These are phyloP conservation scores for Plectrocnemia conspersa DNA, from an alignment of 1,140 invertebrate genomes.

Conservation along the genomic window DNA sequence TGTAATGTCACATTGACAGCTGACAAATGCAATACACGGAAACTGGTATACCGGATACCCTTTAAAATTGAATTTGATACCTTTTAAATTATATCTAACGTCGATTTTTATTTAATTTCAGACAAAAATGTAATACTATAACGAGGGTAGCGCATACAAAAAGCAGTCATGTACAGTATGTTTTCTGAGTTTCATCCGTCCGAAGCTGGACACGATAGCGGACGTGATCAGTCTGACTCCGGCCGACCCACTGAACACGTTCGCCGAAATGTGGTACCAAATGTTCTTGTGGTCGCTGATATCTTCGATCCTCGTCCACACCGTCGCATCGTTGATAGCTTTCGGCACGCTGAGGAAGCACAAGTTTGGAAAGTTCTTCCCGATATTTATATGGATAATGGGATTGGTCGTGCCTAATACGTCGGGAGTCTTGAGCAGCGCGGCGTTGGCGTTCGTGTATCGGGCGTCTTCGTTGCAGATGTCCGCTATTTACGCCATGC, in stretches of 20 bases:
- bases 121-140: too few species aligned
- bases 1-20: too few species aligned
- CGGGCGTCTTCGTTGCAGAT: conserved; percentile 81
- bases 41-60: too few species aligned
- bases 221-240: conserved; percentile 59
- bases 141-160: too few species aligned
- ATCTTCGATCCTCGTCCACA: conserved; percentile 88
- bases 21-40: too few species aligned
- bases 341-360: conserved; percentile 87
- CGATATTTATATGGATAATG: conserved; percentile 80
- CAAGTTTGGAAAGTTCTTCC: conserved; percentile 90
- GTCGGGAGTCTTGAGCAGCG: conserved; percentile 84
- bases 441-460: conserved; percentile 91
- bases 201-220: conserved; percentile 60
- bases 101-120: too few species aligned
- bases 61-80: too few species aligned
- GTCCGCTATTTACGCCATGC: conserved; percentile 82
- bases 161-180: conserved; percentile 52
- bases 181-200: conserved; percentile 54
- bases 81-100: too few species aligned
- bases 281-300: conserved; percentile 91
- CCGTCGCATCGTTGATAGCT: conserved; percentile 82
- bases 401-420: conserved; percentile 80
- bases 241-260: conserved; percentile 57
- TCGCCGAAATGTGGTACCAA: conserved; percentile 93